A percentile compares a stretch with the other conserved stretches of the same genome.
These are phyloP conservation scores for Trichogramma pretiosum DNA, from an alignment of 1,140 invertebrate species.

Conservation along the genomic window DNA sequence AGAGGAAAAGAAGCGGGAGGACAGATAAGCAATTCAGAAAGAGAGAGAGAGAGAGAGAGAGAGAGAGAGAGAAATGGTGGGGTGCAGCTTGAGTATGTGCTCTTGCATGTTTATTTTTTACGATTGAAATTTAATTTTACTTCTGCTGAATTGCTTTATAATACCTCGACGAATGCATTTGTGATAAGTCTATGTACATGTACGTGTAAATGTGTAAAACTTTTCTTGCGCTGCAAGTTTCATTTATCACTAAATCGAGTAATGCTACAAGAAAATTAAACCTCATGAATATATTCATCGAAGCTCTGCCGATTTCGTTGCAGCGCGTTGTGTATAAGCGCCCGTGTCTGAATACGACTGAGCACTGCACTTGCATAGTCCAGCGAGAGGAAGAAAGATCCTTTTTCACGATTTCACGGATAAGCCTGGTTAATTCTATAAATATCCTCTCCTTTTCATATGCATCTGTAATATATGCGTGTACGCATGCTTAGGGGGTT, in stretches of 20 bases:
- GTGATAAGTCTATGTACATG: too few relatives aligned
- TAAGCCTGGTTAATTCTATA: slow-evolving; percentile 9
- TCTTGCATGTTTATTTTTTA: slow-evolving; percentile 19
- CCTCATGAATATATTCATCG: slow-evolving; percentile 19
- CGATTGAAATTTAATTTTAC: slow-evolving; percentile 18
- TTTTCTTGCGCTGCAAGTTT: not conserved
- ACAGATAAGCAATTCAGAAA: too few relatives aligned
- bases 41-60: slow-evolving; percentile 1
- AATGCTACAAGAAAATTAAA: slow-evolving; percentile 19
- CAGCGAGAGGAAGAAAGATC: slow-evolving; percentile 2
- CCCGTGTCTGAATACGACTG: too few relatives aligned
- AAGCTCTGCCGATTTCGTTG: too few relatives aligned
- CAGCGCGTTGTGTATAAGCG: too few relatives aligned
- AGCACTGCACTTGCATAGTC: too few relatives aligned
- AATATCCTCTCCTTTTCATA: too few relatives aligned
- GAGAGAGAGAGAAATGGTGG: slow-evolving; percentile 6
- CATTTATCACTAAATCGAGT: slow-evolving; percentile 14
- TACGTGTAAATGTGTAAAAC: too few relatives aligned
- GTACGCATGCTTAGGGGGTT: too few relatives aligned
- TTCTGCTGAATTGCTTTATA: slow-evolving; percentile 14
- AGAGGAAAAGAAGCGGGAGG: not conserved
- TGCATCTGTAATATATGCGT: too few relatives aligned
- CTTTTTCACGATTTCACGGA: slow-evolving; percentile 10
- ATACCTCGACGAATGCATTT: too few relatives aligned
- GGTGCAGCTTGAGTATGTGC: too few relatives aligned